phyloP scores from a whole-genome alignment of 2,888 invertebrate genomes.

The Litoditis marina region DNA sequence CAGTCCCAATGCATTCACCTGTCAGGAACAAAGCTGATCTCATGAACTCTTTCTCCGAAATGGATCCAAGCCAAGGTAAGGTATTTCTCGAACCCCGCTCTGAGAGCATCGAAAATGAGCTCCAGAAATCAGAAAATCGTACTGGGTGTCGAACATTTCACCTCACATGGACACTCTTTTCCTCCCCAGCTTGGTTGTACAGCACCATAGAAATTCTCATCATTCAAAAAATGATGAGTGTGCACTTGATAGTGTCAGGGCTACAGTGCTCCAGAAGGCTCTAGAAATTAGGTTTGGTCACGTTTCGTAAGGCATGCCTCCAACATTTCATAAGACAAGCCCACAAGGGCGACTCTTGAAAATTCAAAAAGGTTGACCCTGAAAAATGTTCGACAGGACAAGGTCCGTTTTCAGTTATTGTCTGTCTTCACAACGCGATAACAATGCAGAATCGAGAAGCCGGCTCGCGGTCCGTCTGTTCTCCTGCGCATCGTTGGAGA shows the following conservation, averaged over 20 bases:
- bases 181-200: too few relatives aligned
- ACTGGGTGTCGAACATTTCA: too few relatives aligned
- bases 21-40: conserved; percentile 48
- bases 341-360: background rate
- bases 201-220: too few relatives aligned
- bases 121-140: too few relatives aligned
- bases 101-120: too few relatives aligned
- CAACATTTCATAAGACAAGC: too few relatives aligned
- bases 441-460: conserved; percentile 70
- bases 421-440: conserved; percentile 69
- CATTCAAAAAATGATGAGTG: background rate
- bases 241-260: too few relatives aligned
- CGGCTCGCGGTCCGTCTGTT: conserved; percentile 68
- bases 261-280: too few relatives aligned
- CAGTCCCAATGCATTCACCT: conserved; percentile 40
- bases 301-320: too few relatives aligned
- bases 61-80: conserved; percentile 54
- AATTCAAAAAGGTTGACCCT: background rate
- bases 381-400: too few relatives aligned
- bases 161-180: too few relatives aligned
- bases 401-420: conserved; percentile 67
- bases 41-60: conserved; percentile 49
- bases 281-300: too few relatives aligned
- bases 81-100: background rate
- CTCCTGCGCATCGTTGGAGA: conserved; percentile 68